Conservation (phyloP, 2,888 invertebrate species). For the Brenthis hecate region DNA sequence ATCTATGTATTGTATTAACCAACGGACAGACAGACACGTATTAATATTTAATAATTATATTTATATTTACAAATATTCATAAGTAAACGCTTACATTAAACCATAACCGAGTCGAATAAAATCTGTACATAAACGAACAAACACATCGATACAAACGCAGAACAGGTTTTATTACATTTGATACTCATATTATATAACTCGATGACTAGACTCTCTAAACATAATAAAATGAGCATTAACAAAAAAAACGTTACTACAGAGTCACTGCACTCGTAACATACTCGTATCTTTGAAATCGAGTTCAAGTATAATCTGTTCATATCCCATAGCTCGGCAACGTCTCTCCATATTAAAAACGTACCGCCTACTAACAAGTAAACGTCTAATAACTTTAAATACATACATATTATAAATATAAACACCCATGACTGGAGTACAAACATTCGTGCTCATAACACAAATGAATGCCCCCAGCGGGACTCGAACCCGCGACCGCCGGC, state of each 20-base stretch:
- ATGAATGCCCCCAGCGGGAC: too few relatives aligned
- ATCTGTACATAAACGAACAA: constrained; percentile 36
- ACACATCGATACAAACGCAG: constrained; percentile 43
- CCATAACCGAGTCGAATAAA: constrained; percentile 29
- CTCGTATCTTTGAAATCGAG: background rate
- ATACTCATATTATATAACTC: constrained; percentile 64
- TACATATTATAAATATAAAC: too few relatives aligned
- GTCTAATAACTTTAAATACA: too few relatives aligned
- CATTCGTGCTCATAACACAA: too few relatives aligned
- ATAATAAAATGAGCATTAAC: constrained; percentile 80
- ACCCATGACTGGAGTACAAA: too few relatives aligned
- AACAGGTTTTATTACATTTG: constrained; percentile 62
- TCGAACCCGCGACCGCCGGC: too few relatives aligned
- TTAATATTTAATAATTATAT: background rate
- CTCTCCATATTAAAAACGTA: too few relatives aligned
- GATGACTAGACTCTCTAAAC: constrained; percentile 81
- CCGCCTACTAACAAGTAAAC: too few relatives aligned
- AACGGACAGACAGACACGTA: background rate
- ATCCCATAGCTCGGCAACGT: too few relatives aligned
- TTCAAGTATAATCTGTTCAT: too few relatives aligned
- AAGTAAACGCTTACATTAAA: constrained; percentile 25
- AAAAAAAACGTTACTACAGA: constrained; percentile 56
- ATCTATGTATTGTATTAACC: background rate
- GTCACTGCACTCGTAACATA: constrained; percentile 51
- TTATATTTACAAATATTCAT: constrained; percentile 23